Conservation (phyloP, 2,113 vertebrate genomes). For the Eurystomus gularis region DNA sequence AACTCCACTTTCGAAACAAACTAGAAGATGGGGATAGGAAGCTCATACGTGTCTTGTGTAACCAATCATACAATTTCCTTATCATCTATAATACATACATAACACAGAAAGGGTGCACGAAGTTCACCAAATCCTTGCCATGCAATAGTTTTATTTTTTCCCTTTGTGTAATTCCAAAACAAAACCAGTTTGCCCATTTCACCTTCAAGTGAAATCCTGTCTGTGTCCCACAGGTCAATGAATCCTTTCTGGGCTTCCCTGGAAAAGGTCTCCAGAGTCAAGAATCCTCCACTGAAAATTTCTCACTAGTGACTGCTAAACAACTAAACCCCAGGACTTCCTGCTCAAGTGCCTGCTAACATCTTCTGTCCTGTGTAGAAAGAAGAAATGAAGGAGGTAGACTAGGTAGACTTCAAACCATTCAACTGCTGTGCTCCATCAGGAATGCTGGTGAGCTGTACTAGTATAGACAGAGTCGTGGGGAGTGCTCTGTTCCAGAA, state of each 20-base stretch:
- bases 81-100: rapidly evolving
- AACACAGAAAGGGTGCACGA: rapidly evolving
- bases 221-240: neutral
- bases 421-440: neutral
- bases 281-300: neutral
- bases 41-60: neutral
- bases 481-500: neutral
- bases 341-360: slow-evolving; percentile 17
- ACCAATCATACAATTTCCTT: neutral
- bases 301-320: neutral
- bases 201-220: slow-evolving; percentile 12
- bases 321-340: neutral
- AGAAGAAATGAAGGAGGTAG: neutral
- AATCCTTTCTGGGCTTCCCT: neutral
- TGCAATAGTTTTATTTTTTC: neutral
- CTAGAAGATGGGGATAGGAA: neutral
- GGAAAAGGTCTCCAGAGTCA: slow-evolving; percentile 16
- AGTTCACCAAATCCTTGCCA: neutral
- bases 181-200: neutral
- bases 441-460: neutral
- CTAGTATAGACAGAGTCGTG: neutral
- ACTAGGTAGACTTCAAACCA: neutral
- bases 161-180: neutral
- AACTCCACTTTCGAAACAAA: neutral
- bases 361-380: neutral